Percentiles rank a stretch among this genome's conserved stretches.
These are phyloP conservation scores for Heteractis magnifica DNA, from an alignment of 92 coral and sea anemone species.

Conservation along the genomic window DNA sequence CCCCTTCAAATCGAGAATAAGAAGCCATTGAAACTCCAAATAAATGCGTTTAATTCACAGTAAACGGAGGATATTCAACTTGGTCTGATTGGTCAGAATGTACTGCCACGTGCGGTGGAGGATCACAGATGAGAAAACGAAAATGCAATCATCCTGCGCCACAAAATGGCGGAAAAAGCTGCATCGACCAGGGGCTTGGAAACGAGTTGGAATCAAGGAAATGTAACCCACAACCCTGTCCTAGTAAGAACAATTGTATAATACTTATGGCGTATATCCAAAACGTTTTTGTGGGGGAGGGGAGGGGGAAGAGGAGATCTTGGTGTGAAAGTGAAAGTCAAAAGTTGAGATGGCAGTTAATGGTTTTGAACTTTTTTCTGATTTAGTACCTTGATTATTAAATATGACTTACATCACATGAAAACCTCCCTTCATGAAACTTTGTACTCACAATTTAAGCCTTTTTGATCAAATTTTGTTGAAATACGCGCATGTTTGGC, in stretches of 20 bases:
- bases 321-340: too few species aligned
- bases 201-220: constrained; percentile 68
- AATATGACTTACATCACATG: too few species aligned
- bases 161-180: constrained; percentile 90
- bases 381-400: too few species aligned
- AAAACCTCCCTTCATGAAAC: too few species aligned
- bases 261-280: not conserved
- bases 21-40: not conserved
- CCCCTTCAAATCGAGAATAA: too few species aligned
- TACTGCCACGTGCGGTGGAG: constrained; percentile 93
- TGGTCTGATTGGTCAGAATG: constrained; percentile 90
- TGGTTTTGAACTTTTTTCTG: too few species aligned
- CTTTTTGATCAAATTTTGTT: too few species aligned
- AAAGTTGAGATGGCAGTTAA: too few species aligned
- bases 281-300: not conserved
- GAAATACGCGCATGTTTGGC: too few species aligned
- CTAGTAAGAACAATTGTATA: constrained; percentile 55
- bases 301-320: too few species aligned
- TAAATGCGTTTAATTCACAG: constrained; percentile 28
- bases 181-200: constrained; percentile 87
- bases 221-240: constrained; percentile 85
- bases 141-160: constrained; percentile 81
- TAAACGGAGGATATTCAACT: constrained; percentile 77
- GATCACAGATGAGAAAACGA: constrained; percentile 79
- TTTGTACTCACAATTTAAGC: too few species aligned